Evolutionary conservation across 2,888 invertebrate genomes (phyloP).

Genomic region (Prosopocoilus inquinatus): DNA sequence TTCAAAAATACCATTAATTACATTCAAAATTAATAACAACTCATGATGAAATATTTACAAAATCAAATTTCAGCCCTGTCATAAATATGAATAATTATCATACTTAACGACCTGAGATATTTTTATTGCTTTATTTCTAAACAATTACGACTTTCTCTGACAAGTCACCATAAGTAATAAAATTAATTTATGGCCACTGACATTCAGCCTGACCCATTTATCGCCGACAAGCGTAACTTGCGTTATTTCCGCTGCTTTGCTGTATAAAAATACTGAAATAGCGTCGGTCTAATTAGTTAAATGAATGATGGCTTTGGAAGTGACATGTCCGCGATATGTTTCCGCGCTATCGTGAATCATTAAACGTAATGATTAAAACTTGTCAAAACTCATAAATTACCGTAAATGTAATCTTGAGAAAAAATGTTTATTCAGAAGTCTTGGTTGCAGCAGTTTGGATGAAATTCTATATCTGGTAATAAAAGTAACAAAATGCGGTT

Average conservation of each 20-base stretch:
- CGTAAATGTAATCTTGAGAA: too few relatives aligned
- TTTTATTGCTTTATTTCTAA: slow-evolving; percentile 35
- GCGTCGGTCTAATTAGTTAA: slow-evolving; percentile 19
- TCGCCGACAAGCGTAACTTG: slow-evolving; percentile 43
- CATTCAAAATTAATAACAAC: too few relatives aligned
- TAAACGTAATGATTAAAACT: slow-evolving; percentile 1
- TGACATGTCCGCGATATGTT: slow-evolving; percentile 2
- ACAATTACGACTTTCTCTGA: slow-evolving; percentile 40
- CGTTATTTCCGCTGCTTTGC: slow-evolving; percentile 41
- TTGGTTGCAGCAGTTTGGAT: too few relatives aligned
- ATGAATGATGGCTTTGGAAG: slow-evolving; percentile 18
- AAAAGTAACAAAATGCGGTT: too few relatives aligned
- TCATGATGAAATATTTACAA: slow-evolving; percentile 31
- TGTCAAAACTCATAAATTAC: slow-evolving; percentile 11
- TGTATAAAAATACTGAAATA: slow-evolving; percentile 32
- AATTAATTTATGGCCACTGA: slow-evolving; percentile 44
- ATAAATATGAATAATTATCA: slow-evolving; percentile 35
- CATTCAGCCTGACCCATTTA: slow-evolving; percentile 44
- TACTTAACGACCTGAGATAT: slow-evolving; percentile 31
- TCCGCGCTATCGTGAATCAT: not conserved
- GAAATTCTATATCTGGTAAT: too few relatives aligned
- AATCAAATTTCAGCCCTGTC: slow-evolving; percentile 14
- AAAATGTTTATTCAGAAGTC: too few relatives aligned
- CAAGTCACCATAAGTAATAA: slow-evolving; percentile 31
- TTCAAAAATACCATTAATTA: too few relatives aligned